Percentiles rank a stretch among this genome's conserved stretches.
Evolutionary conservation across 2,797 vertebrate species (phyloP).

Genomic region (Sebastes jordani): DNA sequence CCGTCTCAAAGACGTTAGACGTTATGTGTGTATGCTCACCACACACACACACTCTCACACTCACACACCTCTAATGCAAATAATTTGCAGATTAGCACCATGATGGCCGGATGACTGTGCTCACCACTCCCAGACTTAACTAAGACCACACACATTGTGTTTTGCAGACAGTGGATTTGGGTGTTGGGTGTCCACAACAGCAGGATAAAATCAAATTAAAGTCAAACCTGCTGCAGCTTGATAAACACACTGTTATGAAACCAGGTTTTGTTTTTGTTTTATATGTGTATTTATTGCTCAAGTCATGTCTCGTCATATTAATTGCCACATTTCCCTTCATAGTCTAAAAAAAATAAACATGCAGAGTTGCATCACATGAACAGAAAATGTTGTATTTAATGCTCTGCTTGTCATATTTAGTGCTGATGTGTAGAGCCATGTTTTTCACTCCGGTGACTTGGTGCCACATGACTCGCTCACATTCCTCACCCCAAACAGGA

Average conservation of each 20-base stretch:
- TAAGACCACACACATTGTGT: background rate
- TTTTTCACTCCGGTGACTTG: background rate
- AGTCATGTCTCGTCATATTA: background rate
- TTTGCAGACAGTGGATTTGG: background rate
- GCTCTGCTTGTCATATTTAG: background rate
- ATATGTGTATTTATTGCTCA: background rate
- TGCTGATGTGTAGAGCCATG: background rate
- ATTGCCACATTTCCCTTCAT: background rate
- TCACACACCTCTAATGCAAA: constrained; percentile 48
- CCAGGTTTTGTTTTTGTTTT: background rate
- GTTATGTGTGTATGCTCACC: background rate
- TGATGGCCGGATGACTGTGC: background rate
- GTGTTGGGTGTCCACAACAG: background rate
- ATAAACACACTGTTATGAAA: background rate
- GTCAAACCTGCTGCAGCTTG: background rate
- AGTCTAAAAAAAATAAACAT: constrained; percentile 2
- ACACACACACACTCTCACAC: constrained; percentile 2
- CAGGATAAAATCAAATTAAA: background rate
- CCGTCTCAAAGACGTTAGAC: background rate
- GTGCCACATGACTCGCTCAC: constrained; percentile 1
- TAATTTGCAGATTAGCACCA: background rate
- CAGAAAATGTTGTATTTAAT: background rate
- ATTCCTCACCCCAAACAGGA: constrained; percentile 65
- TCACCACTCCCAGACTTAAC: background rate
- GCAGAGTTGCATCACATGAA: background rate